These are phyloP conservation scores for Oceanodroma leucorhoa DNA, from an alignment of 2,797 vertebrate species.

Conservation along the genomic window DNA sequence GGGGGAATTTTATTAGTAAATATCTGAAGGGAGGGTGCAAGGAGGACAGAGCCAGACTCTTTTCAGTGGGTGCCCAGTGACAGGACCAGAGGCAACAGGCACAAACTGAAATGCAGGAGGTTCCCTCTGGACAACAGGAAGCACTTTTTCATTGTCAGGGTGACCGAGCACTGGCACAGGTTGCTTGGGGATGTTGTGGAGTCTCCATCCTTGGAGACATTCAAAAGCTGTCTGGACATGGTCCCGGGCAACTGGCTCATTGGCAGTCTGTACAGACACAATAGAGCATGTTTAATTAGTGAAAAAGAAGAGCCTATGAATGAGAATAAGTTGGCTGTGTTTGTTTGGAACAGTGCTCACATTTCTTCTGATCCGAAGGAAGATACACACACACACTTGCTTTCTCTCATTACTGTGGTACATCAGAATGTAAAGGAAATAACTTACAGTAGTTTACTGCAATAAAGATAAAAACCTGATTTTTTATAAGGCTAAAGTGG, in stretches of 20 bases:
- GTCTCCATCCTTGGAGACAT: not conserved
- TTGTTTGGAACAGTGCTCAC: not conserved
- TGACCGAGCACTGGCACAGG: not conserved
- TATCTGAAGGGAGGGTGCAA: not conserved
- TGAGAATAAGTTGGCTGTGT: not conserved
- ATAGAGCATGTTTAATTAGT: not conserved
- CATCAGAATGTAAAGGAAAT: not conserved
- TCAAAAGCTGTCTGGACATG: not conserved
- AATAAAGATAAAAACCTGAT: not conserved
- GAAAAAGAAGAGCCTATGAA: not conserved
- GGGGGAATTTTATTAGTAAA: not conserved
- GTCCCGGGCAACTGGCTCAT: not conserved
- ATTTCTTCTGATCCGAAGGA: not conserved
- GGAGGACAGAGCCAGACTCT: not conserved
- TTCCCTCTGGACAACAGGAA: not conserved
- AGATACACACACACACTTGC: not conserved
- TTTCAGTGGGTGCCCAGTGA: not conserved
- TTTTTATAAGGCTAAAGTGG: slow-evolving; percentile 34
- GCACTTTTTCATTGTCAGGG: not conserved
- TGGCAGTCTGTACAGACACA: not conserved
- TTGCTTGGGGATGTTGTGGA: not conserved
- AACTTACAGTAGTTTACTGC: slow-evolving; percentile 1
- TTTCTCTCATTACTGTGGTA: not conserved
- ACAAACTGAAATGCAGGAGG: not conserved
- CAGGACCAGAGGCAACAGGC: not conserved